A percentile compares a stretch with the other conserved stretches of the same genome.
Evolutionary conservation across 2,888 invertebrate species (phyloP).

Genomic region (Standfussiana lucernea): DNA sequence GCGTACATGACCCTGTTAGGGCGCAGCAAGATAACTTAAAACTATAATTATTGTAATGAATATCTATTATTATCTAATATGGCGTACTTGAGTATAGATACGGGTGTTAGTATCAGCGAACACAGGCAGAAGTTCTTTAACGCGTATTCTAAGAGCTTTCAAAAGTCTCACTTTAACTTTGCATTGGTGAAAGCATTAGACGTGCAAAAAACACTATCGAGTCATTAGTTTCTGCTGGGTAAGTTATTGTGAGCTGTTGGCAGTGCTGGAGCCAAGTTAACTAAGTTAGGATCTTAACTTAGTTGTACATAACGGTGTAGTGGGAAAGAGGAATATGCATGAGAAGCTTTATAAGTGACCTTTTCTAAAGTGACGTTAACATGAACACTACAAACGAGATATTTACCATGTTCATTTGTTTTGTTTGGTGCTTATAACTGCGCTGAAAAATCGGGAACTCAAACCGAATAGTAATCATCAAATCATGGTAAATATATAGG

Average conservation of each 20-base stretch:
- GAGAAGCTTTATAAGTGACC: not conserved
- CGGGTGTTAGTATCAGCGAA: not conserved
- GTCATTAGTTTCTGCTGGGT: conserved; percentile 20
- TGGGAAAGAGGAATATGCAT: not conserved
- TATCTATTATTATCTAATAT: no score
- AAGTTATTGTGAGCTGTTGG: conserved; percentile 31
- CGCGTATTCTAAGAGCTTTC: conserved; percentile 3
- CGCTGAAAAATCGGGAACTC: no score
- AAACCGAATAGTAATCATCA: no score
- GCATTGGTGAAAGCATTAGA: conserved; percentile 12
- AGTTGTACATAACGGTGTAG: conserved; percentile 3
- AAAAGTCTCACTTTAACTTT: conserved; percentile 5
- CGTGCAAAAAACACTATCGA: conserved; percentile 24
- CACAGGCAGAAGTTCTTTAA: not conserved
- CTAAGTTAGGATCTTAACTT: conserved; percentile 48
- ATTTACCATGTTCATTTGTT: no score
- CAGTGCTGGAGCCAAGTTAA: conserved; percentile 34
- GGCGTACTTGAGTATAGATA: no score
- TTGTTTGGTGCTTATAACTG: no score
- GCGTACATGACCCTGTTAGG: no score
- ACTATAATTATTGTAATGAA: no score
- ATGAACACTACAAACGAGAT: no score
- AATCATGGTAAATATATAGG: no score
- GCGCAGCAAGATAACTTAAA: no score
- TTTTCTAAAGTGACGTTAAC: no score